Percentiles rank a stretch among this genome's conserved stretches.
Conservation (phyloP, 2,113 vertebrate species). For the Burhinus oedicnemus region DNA sequence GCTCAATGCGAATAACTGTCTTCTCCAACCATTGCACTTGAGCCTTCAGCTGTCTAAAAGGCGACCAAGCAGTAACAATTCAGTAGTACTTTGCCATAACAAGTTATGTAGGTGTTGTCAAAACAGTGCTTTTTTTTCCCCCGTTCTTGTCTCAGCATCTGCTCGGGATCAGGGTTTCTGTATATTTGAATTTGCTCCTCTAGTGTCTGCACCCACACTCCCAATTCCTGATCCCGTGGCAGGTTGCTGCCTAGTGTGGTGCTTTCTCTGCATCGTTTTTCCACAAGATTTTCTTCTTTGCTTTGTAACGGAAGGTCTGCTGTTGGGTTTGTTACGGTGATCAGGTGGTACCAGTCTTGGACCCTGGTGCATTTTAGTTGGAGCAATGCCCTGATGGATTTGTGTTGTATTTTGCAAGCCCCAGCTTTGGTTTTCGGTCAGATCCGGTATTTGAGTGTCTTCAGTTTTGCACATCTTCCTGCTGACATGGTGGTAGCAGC, state of each 20-base stretch:
- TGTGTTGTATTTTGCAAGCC: neutral
- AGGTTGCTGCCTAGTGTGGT: neutral
- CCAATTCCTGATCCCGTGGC: neutral
- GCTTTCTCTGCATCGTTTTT: neutral
- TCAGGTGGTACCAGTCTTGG: neutral
- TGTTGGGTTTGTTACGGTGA: neutral
- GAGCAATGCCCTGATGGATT: neutral
- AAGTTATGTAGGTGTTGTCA: neutral
- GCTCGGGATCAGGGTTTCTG: neutral
- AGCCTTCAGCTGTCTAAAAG: neutral
- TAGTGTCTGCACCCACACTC: neutral
- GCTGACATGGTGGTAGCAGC: neutral
- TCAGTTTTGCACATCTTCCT: conserved; percentile 24
- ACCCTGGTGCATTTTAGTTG: neutral
- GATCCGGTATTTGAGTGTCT: neutral
- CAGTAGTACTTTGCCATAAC: neutral
- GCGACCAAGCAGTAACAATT: neutral
- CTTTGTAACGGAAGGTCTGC: neutral
- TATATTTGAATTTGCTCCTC: neutral
- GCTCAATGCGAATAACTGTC: neutral
- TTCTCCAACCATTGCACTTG: conserved; percentile 19
- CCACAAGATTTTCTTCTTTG: neutral
- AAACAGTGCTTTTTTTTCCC: neutral
- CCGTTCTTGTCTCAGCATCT: neutral
- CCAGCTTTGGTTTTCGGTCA: neutral